phyloP scores from a whole-genome alignment of 2,888 invertebrate genomes.

The Pyrochroa serraticornis region DNA sequence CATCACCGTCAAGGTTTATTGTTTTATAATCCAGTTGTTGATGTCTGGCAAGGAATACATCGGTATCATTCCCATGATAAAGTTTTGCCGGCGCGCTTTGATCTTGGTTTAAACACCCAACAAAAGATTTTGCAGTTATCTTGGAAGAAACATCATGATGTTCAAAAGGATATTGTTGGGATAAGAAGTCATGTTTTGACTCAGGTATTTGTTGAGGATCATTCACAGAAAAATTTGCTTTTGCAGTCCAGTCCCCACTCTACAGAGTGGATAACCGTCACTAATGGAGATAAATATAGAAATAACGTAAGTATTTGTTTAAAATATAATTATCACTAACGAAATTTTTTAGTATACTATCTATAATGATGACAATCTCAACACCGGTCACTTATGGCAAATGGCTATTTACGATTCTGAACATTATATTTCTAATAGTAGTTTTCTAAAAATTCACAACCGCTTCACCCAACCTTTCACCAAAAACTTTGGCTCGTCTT shows the following conservation, averaged over 20 bases:
- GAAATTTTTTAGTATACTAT: conserved; percentile 31
- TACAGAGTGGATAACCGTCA: conserved; percentile 45
- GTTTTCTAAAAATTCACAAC: neutral
- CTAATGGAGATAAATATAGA: conserved; percentile 42
- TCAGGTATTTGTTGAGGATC: conserved; percentile 50
- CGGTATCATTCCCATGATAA: conserved; percentile 46
- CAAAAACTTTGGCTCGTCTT: conserved; percentile 3
- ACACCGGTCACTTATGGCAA: conserved; percentile 43
- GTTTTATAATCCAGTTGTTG: conserved; percentile 58
- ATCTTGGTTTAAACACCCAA: conserved; percentile 42
- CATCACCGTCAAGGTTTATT: conserved; percentile 50
- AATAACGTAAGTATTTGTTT: conserved; percentile 40
- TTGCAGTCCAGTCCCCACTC: conserved; percentile 50
- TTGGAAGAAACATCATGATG: conserved; percentile 44
- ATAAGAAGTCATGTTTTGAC: conserved; percentile 47
- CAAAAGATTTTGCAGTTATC: conserved; percentile 48
- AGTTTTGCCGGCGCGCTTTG: conserved; percentile 47
- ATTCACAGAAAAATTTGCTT: conserved; percentile 37
- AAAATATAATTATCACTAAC: conserved; percentile 1
- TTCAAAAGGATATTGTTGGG: conserved; percentile 43
- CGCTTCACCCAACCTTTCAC: neutral
- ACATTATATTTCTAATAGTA: conserved; percentile 28
- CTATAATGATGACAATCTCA: conserved; percentile 40
- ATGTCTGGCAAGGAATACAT: conserved; percentile 56
- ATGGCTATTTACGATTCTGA: conserved; percentile 47